Base-by-base conservation (phyloP, 2,888 invertebrate genomes). In the Aspidiotus rigidus region DNA sequence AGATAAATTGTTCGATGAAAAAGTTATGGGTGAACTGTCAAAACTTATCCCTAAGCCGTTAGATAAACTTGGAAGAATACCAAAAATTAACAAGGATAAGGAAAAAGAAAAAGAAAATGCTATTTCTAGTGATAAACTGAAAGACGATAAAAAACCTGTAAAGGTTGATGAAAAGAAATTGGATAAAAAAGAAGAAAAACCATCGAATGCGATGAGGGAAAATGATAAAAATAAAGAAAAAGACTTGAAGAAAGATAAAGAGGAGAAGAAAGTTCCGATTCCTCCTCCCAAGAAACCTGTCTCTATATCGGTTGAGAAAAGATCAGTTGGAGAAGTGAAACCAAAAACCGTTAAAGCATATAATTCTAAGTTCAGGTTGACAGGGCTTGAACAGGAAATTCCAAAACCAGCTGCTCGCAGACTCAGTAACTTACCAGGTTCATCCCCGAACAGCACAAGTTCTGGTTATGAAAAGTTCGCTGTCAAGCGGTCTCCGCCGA, bases 341-440 rank as follows among this genome's bases (percentile, higher is more conserved):
- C 88, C 91, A 7, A 92, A 92, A 80, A 94, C 94, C 54, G 94
- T 93, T 0, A 95, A 94, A 83, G 89, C 90, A 15, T 92, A 88
- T 77, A 87, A 92, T 79, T 90, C 92, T 0, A 93, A 91, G 80
- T 93, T 94, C 81, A 85, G 95, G 73, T 92, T 92, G 63, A 93
- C 93, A 75, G 94, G 93, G 53, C 79, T 94, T 67, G 90, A 90
- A 76, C 93, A 93, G 78, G 91, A 90, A 80, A 89, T 89, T 75
- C 90, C 84, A 2, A 85, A 87, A 75, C 86, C 85, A 76, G 83
- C 85, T 72, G 74, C 77, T 15, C 63, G 61, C 7, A 61, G 11
- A 49, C 1, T 54, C 8, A 62, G 59, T 8, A 1, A 63, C 9
- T 28, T 28, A 28, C 2, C 42, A 11, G 0, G 7, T 17, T 11